Evolutionary conservation across 1,140 invertebrate species (phyloP).

Genomic region (Hylaeus anthracinus): DNA sequence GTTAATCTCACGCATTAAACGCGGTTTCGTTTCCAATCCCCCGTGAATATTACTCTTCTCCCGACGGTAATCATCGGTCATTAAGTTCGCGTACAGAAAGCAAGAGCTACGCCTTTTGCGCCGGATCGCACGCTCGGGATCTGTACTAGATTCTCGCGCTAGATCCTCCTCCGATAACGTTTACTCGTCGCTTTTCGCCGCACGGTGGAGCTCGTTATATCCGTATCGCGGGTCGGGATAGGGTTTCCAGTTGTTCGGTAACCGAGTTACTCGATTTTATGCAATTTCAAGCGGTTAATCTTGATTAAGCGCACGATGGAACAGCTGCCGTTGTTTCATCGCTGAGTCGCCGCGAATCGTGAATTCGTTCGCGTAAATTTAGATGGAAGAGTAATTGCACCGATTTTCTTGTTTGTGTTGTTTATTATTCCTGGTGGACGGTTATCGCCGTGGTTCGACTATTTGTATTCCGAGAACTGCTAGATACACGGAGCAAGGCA

Average conservation of each 20-base stretch:
- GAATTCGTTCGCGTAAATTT: neutral
- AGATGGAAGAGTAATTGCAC: too few relatives aligned
- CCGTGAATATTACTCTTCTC: conserved; percentile 31
- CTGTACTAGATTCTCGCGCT: conserved; percentile 30
- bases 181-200: neutral
- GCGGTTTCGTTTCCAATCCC: conserved; percentile 32
- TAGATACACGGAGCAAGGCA: too few relatives aligned
- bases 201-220: neutral
- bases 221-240: neutral
- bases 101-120: conserved; percentile 31
- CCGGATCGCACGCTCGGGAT: neutral
- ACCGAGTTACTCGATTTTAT: neutral
- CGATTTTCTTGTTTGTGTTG: too few relatives aligned
- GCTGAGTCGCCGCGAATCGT: neutral
- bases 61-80: conserved; percentile 34
- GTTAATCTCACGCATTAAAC: conserved; percentile 44
- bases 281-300: neutral
- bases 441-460: too few relatives aligned
- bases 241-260: neutral
- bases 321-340: neutral
- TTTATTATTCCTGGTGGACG: too few relatives aligned
- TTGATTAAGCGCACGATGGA: neutral
- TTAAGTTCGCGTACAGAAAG: conserved; percentile 41
- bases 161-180: conserved; percentile 23
- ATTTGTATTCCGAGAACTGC: too few relatives aligned